Conservation (phyloP, 1,140 invertebrate species). For the Nymphalis io region DNA sequence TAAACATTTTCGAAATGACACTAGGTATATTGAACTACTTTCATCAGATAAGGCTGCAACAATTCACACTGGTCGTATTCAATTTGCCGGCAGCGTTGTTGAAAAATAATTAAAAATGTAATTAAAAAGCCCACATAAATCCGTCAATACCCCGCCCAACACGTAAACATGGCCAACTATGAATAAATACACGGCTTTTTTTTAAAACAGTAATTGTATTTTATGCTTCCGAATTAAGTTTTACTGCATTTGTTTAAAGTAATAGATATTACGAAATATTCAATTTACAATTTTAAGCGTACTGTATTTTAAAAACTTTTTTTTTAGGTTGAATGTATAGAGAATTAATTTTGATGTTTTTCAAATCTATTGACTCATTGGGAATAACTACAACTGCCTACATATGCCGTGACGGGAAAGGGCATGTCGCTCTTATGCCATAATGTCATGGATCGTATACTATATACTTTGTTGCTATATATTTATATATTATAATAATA, state of each 20-base stretch:
- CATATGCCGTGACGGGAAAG: no score
- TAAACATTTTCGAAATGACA: constrained; percentile 39
- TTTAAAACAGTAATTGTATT: constrained; percentile 49
- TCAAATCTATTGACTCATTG: no score
- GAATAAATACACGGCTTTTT: constrained; percentile 52
- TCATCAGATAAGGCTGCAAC: constrained; percentile 39
- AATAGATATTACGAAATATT: background rate
- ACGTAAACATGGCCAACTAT: constrained; percentile 50
- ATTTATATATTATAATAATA: no score
- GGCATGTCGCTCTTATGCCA: no score
- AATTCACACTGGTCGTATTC: constrained; percentile 53
- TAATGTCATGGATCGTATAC: no score
- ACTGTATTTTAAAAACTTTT: background rate
- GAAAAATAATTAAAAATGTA: constrained; percentile 77
- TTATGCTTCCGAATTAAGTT: constrained; percentile 45
- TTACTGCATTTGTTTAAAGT: constrained; percentile 1
- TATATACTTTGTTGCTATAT: no score
- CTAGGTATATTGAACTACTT: constrained; percentile 38
- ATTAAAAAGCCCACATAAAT: constrained; percentile 73
- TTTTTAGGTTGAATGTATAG: no score
- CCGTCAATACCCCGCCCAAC: constrained; percentile 55
- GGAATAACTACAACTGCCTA: no score
- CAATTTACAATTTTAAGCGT: background rate
- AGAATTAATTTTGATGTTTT: no score
- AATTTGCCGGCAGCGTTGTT: constrained; percentile 68